Evolutionary conservation across 2,113 vertebrate genomes (phyloP), one percentile per base, ranked within the genome.

Genomic region (Pseudolaguvia tuberculata): DNA sequence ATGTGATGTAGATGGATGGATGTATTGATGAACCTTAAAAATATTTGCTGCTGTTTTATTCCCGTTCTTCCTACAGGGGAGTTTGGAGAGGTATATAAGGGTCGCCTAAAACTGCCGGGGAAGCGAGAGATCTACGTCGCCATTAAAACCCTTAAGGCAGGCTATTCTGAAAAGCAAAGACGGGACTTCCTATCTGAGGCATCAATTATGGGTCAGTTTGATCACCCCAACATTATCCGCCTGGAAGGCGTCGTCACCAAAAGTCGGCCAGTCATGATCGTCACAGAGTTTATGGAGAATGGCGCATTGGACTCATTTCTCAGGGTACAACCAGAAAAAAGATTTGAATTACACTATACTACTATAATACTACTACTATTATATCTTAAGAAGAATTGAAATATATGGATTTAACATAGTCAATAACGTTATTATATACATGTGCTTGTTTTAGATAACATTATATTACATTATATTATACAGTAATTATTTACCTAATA

Each of bases 261-360:
- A 83, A 99, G 95, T 72, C 92, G 96, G 0, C 97, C 97, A 0
- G 97, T 99, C 82, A 99, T 99, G 97, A 99, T 99, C 55, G 94
- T 99, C 83, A 98, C 97, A 0, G 97, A 99, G 87, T 99, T 98
- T 83, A 99, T 99, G 97, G 97, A 99, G 86, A 99, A 99, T 0
- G 97, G 97, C 0, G 96, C 97, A 23, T 80, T 99, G 79, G 97
- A 99, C 85, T 99, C 97, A 0, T 99, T 99, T 84, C 91, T 99
- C 68, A 90, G 97, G 93, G 97, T 99, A 25, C 31, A 50, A 50
- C n/a, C n/a, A n/a, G n/a, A n/a, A n/a, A n/a, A n/a, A n/a, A 18
- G 8, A 0, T 1, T 47, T 47, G n/a, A n/a, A n/a, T n/a, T n/a
- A n/a, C n/a, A n/a, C n/a, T n/a, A n/a, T n/a, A n/a, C n/a, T n/a